Base-by-base conservation (phyloP, 2,888 invertebrate genomes). In the Thecophora atra region DNA sequence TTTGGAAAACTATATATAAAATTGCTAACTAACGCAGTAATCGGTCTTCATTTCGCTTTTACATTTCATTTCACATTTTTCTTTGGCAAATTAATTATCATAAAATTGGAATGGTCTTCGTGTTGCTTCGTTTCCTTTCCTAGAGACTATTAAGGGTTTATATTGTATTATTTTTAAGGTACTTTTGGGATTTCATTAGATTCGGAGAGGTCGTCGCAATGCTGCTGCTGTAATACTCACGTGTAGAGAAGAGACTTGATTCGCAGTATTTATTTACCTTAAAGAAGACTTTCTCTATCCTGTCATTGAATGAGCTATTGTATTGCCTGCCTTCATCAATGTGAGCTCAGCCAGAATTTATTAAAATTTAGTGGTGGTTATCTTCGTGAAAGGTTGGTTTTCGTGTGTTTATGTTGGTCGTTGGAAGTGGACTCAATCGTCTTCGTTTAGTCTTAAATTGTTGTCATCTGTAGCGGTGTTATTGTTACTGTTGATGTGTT, bases 161-260 rank as follows among this genome's bases (percentile, higher is more conserved):
- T 62, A 56, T 56, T 44, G 44, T 70, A 37, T 51, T 24, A 64
- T 63, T 37, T 65, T 51, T 64, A 70, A 70, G 63, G 70, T 70
- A 69, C 69, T 69, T 69, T 26, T 37, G 69, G 69, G 69, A 60
- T 21, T 58, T 54, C 11, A 37, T 26, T 64, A 42, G 47, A 47
- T 64, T 44, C 28, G 21, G 21, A 42, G 51, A 51, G 24, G 54
- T 54, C 24, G 54, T 3, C 19, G 13, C 11, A 54, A 11, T 8
- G 54, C 54, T 54, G 51, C 17, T n/a, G n/a, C n/a, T n/a, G n/a
- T 17, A 15, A 15, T 51, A 51, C 51, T 51, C 51, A 17, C 51
- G 15, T 15, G 51, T 5, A 51, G 17, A n/a, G 51, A 37, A 37
- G 37, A 6, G 6, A 37, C 11, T 37, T 11, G 37, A 37, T n/a